Evolutionary conservation across 2,888 invertebrate genomes (phyloP), one percentile per base, ranked within the genome.

Genomic region (Lepetodrilus schrolli): DNA sequence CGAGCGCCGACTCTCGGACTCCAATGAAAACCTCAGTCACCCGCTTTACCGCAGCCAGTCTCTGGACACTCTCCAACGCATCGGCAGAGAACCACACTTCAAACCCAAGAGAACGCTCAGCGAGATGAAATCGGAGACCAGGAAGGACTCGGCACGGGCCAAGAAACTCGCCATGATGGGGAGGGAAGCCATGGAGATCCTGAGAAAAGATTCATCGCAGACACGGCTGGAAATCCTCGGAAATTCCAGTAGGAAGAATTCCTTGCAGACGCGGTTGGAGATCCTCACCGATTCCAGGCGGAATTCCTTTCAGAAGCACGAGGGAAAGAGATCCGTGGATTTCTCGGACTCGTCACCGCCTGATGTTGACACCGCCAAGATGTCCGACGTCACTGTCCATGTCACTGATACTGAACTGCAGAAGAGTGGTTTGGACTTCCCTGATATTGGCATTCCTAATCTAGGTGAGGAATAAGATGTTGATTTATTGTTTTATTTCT

Each of bases 31-130:
- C 93, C 93, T 95, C 37, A 93, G 92, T 76, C 96, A 96, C 91
- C 96, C 96, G 0, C 91, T 96, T 79, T 94, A 95, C 87, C 92
- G 94, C 81, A 94, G 95, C 82, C 94, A 95, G 49, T 96, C 96
- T 2, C 94, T 94, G 51, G 94, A 95, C 78, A 95, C 96, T 85
- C 92, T 96, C 80, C 93, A 92, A 75, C 93, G 93, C 91, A 93
- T 94, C n/a, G 58, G 75, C 13, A 78, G 75, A 20, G 82, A 68
- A 47, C 49, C 76, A 1, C 30, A 78, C 7, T 76, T 77, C 66
- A 74, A 79, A 30, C 84, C 85, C 2, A 83, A 85, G 73, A 73
- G 86, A n/a, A 80, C 81, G 20, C 76, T 78, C 21, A 86, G 84
- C 78, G 85, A 85, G 71, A 79, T 85, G 81, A 80, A 80, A 73